phyloP scores from a whole-genome alignment of 2,113 vertebrate species.

The Oryzias javanicus region DNA sequence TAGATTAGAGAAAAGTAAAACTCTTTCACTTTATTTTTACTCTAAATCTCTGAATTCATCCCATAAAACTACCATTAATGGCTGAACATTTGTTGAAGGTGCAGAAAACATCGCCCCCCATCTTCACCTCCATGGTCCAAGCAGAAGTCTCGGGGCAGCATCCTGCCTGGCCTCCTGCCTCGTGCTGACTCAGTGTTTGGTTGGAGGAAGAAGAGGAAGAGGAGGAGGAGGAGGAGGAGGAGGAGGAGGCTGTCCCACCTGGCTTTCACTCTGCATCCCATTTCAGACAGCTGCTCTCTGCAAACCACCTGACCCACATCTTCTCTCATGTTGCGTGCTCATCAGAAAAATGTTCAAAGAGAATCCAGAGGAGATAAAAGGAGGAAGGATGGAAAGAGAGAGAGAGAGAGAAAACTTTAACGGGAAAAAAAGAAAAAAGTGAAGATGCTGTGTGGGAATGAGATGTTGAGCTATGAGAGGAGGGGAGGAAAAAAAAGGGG shows the following conservation, averaged over 20 bases:
- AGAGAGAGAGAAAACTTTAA: not conserved
- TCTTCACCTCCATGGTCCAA: too few relatives aligned
- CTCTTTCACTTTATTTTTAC: too few relatives aligned
- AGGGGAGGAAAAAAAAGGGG: conserved; percentile 8
- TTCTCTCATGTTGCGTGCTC: too few relatives aligned
- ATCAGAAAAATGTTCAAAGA: too few relatives aligned
- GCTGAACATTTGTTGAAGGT: too few relatives aligned
- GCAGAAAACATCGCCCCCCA: too few relatives aligned
- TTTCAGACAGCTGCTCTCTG: not conserved
- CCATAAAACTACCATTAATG: too few relatives aligned
- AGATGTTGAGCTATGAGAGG: conserved; percentile 19
- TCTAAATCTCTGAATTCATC: too few relatives aligned
- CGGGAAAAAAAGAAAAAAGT: not conserved
- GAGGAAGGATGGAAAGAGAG: too few relatives aligned
- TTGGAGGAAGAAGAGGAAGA: too few relatives aligned
- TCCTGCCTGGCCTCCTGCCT: not conserved
- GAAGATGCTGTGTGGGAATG: conserved; percentile 4
- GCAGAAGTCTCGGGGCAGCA: not conserved
- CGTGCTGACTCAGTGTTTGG: conserved; percentile 9
- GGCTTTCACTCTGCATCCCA: not conserved
- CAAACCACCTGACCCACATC: not conserved
- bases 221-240: not conserved
- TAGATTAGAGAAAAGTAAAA: too few relatives aligned
- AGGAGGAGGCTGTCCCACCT: not conserved
- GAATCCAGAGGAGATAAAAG: too few relatives aligned